Evolutionary conservation across 2,888 invertebrate genomes (phyloP).

Genomic region (Ellobium chinense): DNA sequence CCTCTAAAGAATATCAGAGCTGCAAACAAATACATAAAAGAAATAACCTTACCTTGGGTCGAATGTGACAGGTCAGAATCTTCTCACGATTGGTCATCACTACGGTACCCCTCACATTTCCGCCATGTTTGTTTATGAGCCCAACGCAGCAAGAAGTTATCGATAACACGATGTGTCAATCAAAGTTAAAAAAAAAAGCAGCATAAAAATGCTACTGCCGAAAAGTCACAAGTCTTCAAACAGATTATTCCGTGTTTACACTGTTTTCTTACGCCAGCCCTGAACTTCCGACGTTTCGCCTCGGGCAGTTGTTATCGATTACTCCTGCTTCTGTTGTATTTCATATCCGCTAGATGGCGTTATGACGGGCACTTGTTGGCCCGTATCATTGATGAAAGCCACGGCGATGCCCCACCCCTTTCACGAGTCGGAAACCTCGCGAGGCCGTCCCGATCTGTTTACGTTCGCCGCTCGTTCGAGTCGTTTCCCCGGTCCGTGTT

Average conservation of each 20-base stretch:
- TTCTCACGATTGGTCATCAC: background rate
- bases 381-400: slow-evolving; percentile 37
- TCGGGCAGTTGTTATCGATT: slow-evolving; percentile 30
- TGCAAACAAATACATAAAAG: background rate
- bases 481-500: slow-evolving; percentile 30
- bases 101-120: slow-evolving; percentile 46
- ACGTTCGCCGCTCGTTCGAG: slow-evolving; percentile 24
- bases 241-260: background rate
- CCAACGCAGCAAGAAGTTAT: slow-evolving; percentile 19
- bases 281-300: slow-evolving; percentile 16
- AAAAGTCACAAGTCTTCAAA: background rate
- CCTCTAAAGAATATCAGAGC: background rate
- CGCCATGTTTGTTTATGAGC: slow-evolving; percentile 71
- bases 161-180: slow-evolving; percentile 2
- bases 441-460: slow-evolving; percentile 35
- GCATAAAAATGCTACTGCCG: background rate
- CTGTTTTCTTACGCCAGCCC: background rate
- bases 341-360: slow-evolving; percentile 43
- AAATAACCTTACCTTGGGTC: slow-evolving; percentile 24
- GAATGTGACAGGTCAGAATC: background rate
- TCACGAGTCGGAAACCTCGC: slow-evolving; percentile 33
- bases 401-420: slow-evolving; percentile 40
- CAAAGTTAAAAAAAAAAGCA: background rate
- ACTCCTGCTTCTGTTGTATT: slow-evolving; percentile 20
- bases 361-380: slow-evolving; percentile 47